Percentiles rank a stretch among this genome's conserved stretches.
Conservation (phyloP, 2,113 vertebrate species). For the Tretioscincus oriximinensis region DNA sequence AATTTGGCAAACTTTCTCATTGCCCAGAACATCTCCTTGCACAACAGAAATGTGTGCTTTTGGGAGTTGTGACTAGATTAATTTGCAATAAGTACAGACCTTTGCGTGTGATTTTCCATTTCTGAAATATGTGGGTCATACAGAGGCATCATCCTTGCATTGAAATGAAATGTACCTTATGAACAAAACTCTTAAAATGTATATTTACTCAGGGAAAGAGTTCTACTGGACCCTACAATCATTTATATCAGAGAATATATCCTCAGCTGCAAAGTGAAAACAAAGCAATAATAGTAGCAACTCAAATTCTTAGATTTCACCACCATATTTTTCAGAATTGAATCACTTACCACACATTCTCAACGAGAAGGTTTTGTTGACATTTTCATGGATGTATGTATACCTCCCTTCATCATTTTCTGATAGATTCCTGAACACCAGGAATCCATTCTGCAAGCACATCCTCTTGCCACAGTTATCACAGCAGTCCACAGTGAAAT, state of each 20-base stretch:
- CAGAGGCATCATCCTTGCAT: too few relatives aligned
- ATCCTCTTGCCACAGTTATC: constrained; percentile 16
- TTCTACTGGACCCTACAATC: neutral
- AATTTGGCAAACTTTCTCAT: neutral
- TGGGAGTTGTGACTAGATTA: too few relatives aligned
- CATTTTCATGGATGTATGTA: constrained; percentile 25
- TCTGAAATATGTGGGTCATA: too few relatives aligned
- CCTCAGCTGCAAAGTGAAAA: neutral
- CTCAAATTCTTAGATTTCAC: constrained; percentile 18
- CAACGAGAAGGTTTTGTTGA: constrained; percentile 26
- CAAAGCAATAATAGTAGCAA: neutral
- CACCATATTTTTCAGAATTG: neutral
- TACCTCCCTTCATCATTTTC: constrained; percentile 51
- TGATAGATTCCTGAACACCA: constrained; percentile 44
- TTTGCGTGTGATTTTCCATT: too few relatives aligned
- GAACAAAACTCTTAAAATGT: neutral
- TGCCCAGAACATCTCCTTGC: too few relatives aligned
- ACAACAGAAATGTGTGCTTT: too few relatives aligned
- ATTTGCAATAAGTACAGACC: too few relatives aligned
- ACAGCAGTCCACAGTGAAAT: constrained; percentile 14
- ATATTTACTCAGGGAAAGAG: too few relatives aligned
- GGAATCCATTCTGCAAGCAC: constrained; percentile 40
- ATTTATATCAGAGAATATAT: neutral
- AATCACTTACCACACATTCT: constrained; percentile 59
- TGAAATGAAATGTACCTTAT: neutral